Conservation (phyloP, 2,888 invertebrate species). For the Dastarcus helophoroides region DNA sequence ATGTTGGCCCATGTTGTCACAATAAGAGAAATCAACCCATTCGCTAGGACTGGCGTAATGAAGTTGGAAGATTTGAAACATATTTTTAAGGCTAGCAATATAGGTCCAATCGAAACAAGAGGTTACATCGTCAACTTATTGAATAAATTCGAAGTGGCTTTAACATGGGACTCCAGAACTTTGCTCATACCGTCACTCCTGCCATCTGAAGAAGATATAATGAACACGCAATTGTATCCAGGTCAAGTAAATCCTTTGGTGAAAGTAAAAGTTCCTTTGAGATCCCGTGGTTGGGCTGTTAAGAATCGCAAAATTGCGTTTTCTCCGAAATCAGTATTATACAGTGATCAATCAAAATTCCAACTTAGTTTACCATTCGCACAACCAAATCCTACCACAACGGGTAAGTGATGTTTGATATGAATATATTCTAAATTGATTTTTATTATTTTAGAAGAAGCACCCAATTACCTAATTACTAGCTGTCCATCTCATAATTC, state of each 20-base stretch:
- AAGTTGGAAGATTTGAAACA: constrained; percentile 83
- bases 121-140: constrained; percentile 83
- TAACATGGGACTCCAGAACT: constrained; percentile 89
- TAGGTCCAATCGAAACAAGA: constrained; percentile 55
- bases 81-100: constrained; percentile 80
- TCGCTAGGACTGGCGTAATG: constrained; percentile 88
- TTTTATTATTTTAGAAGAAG: constrained; percentile 17
- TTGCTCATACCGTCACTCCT: constrained; percentile 85
- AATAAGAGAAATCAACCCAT: constrained; percentile 93
- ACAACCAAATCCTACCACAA: constrained; percentile 10
- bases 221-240: constrained; percentile 35
- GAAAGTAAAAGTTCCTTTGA: constrained; percentile 45
- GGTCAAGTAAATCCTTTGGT: constrained; percentile 35
- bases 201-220: constrained; percentile 64
- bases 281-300: constrained; percentile 56
- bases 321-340: constrained; percentile 38
- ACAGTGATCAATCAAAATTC: constrained; percentile 30
- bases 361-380: constrained; percentile 30
- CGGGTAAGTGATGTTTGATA: constrained; percentile 10
- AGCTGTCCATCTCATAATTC: constrained; percentile 45
- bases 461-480: constrained; percentile 25
- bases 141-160: constrained; percentile 94
- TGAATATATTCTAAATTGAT: no score
- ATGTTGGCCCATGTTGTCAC: constrained; percentile 95
- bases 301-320: constrained; percentile 46